These are phyloP conservation scores for Loripinus fragilis DNA, from an alignment of 2,888 invertebrate genomes.

Conservation along the genomic window DNA sequence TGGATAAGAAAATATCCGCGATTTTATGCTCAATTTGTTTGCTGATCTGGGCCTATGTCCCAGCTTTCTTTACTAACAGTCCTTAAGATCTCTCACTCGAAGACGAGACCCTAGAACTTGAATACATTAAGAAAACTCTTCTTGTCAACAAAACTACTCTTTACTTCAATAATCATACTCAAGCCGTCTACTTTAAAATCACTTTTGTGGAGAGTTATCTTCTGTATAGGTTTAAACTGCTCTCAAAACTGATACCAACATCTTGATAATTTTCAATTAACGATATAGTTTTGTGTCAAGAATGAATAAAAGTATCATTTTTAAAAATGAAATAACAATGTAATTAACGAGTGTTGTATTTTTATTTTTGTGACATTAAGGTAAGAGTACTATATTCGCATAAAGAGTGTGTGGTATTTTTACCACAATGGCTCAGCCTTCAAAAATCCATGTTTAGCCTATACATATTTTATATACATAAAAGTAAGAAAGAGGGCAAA, in stretches of 20 bases:
- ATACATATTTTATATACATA: no score
- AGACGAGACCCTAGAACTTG: not conserved
- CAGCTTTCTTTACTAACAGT: not conserved
- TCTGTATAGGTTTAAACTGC: slow-evolving; percentile 22
- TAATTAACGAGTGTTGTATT: no score
- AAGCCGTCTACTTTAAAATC: slow-evolving; percentile 41
- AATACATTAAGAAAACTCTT: slow-evolving; percentile 9
- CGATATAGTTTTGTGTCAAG: no score
- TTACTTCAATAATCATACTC: slow-evolving; percentile 13
- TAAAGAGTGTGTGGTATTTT: no score
- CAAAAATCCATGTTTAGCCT: no score
- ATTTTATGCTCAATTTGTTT: no score
- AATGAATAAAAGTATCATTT: no score
- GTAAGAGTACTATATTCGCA: no score
- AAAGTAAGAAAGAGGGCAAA: no score
- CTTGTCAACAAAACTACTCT: slow-evolving; percentile 20
- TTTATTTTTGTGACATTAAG: no score
- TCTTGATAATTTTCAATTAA: not conserved
- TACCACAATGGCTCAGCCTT: no score
- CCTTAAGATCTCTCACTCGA: slow-evolving; percentile 6
- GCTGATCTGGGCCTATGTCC: not conserved
- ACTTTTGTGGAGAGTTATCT: slow-evolving; percentile 35
- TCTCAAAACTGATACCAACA: not conserved
- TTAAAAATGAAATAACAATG: no score
- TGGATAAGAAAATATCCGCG: not conserved